phyloP scores from a whole-genome alignment of 2,888 invertebrate genomes.

The Rhagonycha fulva region DNA sequence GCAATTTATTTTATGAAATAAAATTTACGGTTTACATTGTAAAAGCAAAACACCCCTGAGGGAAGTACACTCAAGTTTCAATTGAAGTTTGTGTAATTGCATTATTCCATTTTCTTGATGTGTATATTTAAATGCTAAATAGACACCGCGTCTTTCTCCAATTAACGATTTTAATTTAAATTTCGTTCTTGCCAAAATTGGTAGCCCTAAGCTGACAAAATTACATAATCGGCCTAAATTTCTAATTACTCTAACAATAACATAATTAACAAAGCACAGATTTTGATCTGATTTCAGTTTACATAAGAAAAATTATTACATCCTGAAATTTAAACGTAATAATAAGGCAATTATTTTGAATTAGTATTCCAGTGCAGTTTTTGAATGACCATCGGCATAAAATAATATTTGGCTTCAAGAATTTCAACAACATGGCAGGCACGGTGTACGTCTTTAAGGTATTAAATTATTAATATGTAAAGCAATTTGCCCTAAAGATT shows the following conservation, averaged over 20 bases:
- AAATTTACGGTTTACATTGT: background rate
- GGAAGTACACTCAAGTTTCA: background rate
- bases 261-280: background rate
- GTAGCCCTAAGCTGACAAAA: background rate
- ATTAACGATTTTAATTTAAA: background rate
- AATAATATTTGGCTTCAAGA: background rate
- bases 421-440: background rate
- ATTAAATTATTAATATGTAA: background rate
- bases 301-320: background rate
- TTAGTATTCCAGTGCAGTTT: background rate
- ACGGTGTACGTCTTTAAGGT: background rate
- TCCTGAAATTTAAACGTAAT: background rate
- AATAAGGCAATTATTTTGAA: background rate
- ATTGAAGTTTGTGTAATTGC: background rate
- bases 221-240: background rate
- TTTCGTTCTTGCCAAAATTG: background rate
- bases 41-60: background rate
- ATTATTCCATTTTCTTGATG: background rate
- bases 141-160: background rate
- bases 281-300: background rate
- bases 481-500: background rate
- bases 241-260: background rate
- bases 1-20: constrained; percentile 20
- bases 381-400: background rate
- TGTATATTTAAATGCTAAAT: constrained; percentile 3